phyloP scores from a whole-genome alignment of 2,113 vertebrate species.

The Nyctereutes procyonoides region DNA sequence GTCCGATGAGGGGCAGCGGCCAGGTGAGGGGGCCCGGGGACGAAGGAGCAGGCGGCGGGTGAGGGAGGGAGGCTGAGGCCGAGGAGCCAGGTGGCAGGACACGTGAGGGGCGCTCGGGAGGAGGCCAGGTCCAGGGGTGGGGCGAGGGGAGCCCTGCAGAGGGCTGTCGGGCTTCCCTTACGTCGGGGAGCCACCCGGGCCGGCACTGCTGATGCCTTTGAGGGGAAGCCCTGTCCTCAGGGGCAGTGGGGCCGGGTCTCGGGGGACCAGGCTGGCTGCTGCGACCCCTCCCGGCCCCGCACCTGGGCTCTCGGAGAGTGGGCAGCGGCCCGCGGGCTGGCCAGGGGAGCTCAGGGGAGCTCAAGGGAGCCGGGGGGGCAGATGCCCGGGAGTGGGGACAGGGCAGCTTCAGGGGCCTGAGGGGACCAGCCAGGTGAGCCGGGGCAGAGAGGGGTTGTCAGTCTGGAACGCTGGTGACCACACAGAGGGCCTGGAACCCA shows the following conservation, averaged over 20 bases:
- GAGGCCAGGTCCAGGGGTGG: accelerated
- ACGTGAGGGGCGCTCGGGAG: accelerated
- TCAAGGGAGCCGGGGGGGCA: too few species aligned
- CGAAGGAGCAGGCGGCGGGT: accelerated
- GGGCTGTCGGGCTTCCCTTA: accelerated
- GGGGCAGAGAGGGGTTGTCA: not conserved
- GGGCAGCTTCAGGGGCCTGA: too few species aligned
- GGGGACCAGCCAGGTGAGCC: not conserved
- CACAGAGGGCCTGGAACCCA: not conserved
- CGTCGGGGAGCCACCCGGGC: too few species aligned
- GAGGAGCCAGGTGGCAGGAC: not conserved
- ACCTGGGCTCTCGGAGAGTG: not conserved
- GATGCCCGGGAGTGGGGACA: not conserved
- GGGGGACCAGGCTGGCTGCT: not conserved
- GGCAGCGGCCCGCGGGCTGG: not conserved
- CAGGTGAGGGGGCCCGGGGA: not conserved
- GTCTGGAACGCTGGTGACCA: not conserved
- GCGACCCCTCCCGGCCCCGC: accelerated
- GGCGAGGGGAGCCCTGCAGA: accelerated
- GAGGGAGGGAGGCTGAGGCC: accelerated
- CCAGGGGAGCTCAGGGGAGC: not conserved
- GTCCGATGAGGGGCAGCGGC: not conserved
- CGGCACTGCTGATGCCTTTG: not conserved
- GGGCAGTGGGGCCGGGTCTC: not conserved
- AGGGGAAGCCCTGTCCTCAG: not conserved